Percentiles rank a stretch among this genome's conserved stretches.
These are phyloP conservation scores for Bettongia penicillata DNA, from an alignment of 2,113 vertebrate genomes.

Conservation along the genomic window DNA sequence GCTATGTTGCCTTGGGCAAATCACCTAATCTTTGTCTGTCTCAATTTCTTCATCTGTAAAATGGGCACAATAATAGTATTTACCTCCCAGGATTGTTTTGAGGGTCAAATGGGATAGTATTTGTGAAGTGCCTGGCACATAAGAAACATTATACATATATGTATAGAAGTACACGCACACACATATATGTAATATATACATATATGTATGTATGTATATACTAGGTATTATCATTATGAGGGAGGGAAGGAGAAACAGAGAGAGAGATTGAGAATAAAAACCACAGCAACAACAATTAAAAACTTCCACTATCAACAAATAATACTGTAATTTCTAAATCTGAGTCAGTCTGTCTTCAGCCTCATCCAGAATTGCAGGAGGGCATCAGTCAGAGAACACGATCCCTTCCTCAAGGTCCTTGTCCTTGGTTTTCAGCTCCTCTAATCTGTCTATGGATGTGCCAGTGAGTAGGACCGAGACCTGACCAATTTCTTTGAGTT, in stretches of 20 bases:
- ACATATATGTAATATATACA: too few species aligned
- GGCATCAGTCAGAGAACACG: not conserved
- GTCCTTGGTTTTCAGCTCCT: not conserved
- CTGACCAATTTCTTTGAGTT: not conserved
- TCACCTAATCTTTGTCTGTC: not conserved
- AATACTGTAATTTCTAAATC: not conserved
- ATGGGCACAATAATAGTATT: not conserved
- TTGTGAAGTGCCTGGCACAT: not conserved
- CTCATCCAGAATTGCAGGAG: not conserved
- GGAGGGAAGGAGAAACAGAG: too few species aligned
- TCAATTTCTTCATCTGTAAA: not conserved
- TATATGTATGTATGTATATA: too few species aligned
- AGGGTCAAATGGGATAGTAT: not conserved
- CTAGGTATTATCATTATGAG: too few species aligned
- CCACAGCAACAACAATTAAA: not conserved
- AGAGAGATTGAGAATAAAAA: too few species aligned
- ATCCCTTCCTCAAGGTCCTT: not conserved
- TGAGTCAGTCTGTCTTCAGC: not conserved
- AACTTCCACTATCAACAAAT: not conserved
- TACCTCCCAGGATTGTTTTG: not conserved
- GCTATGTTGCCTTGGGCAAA: not conserved
- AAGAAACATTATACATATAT: not conserved
- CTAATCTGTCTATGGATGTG: not conserved
- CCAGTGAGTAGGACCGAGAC: not conserved
- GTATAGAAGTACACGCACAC: too few species aligned